These are phyloP conservation scores for Typhlichthys eigenmanni DNA, from an alignment of 2,797 vertebrate genomes.

Conservation along the genomic window DNA sequence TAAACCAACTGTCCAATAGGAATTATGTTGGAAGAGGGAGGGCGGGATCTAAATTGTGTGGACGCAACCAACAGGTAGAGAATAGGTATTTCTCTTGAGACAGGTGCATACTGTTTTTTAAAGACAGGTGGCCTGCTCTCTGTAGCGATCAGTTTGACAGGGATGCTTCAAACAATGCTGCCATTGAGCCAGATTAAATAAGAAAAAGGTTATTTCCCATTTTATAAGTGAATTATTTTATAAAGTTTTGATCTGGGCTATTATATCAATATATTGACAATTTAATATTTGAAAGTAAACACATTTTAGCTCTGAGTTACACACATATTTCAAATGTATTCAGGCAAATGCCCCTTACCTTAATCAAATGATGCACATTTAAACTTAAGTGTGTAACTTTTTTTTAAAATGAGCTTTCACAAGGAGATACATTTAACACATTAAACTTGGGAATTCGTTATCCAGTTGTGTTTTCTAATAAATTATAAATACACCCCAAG, in stretches of 20 bases:
- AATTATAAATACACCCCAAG: slow-evolving; percentile 30
- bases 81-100: slow-evolving; percentile 47
- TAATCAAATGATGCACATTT: no score
- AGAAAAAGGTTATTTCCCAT: no score
- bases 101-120: slow-evolving; percentile 66
- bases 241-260: no score
- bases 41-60: slow-evolving; percentile 65
- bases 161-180: neutral
- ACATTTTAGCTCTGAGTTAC: no score
- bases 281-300: no score
- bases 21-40: slow-evolving; percentile 22
- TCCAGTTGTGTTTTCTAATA: slow-evolving; percentile 27
- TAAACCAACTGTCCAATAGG: slow-evolving; percentile 67
- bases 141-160: neutral
- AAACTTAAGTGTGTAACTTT: no score
- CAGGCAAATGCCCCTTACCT: no score
- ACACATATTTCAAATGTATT: no score
- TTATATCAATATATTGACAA: no score
- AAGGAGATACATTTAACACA: neutral
- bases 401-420: no score
- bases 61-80: slow-evolving; percentile 66
- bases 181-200: no score
- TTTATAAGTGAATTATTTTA: no score
- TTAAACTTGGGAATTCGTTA: neutral
- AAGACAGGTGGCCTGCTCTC: slow-evolving; percentile 12